phyloP scores from a whole-genome alignment of 2,888 invertebrate species.

The Willowsia nigromaculata region DNA sequence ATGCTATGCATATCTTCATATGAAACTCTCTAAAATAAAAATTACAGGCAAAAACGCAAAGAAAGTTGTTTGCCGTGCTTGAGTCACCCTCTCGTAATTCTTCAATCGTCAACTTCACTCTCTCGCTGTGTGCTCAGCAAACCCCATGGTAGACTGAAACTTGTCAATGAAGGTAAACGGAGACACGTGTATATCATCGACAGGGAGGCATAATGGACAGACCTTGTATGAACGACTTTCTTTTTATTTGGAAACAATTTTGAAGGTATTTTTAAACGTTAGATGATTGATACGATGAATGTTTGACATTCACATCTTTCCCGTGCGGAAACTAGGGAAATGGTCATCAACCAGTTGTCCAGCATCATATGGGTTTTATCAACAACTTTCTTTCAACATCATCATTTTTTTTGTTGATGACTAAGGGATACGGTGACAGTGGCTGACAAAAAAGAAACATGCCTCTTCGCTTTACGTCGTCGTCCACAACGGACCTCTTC shows the following conservation, averaged over 20 bases:
- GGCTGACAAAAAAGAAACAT: constrained; percentile 55
- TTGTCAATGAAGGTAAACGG: no score
- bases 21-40: no score
- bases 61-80: no score
- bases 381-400: constrained; percentile 60
- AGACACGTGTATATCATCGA: neutral
- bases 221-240: neutral
- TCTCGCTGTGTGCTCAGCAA: no score
- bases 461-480: constrained; percentile 13
- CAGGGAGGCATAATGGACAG: neutral
- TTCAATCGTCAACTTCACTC: no score
- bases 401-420: constrained; percentile 66
- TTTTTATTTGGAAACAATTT: neutral
- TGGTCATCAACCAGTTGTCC: constrained; percentile 31
- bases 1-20: no score
- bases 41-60: no score
- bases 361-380: constrained; percentile 14
- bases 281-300: neutral
- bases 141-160: no score
- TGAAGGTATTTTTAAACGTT: neutral
- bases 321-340: neutral
- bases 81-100: no score
- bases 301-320: constrained; percentile 13
- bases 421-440: constrained; percentile 50
- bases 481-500: no score